Conservation (phyloP, 2,113 vertebrate species). For the Bucco capensis region DNA sequence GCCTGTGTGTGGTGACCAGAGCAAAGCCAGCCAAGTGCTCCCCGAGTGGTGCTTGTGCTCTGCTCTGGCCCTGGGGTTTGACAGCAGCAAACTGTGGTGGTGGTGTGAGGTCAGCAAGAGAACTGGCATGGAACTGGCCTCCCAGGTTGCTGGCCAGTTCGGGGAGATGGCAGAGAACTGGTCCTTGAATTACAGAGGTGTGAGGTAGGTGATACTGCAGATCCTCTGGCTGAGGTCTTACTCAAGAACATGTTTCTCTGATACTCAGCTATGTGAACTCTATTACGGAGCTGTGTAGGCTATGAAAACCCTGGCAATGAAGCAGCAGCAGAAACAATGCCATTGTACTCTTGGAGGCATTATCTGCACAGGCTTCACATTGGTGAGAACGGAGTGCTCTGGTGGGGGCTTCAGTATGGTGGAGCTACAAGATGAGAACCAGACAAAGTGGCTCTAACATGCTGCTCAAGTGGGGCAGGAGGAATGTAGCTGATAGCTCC, state of each 20-base stretch:
- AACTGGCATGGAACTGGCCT: fast-evolving
- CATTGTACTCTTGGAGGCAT: background rate
- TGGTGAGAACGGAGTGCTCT: background rate
- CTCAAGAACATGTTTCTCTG: background rate
- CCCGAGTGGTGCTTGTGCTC: fast-evolving
- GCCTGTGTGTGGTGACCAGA: fast-evolving
- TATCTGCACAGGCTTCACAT: fast-evolving
- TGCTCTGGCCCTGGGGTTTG: background rate
- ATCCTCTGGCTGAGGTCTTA: background rate
- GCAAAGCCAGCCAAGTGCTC: fast-evolving
- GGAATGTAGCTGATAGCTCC: slow-evolving; percentile 10
- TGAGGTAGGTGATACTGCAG: background rate
- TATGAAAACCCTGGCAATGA: background rate
- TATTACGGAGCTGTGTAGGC: fast-evolving
- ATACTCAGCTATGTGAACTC: background rate
- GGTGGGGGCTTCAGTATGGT: fast-evolving
- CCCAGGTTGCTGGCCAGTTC: fast-evolving
- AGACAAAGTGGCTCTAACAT: background rate
- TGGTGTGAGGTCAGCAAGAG: background rate
- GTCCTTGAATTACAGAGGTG: background rate
- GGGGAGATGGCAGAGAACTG: background rate
- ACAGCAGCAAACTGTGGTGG: background rate
- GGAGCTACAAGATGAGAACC: background rate
- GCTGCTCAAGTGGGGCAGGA: background rate
- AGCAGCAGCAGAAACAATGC: background rate